phyloP scores from a whole-genome alignment of 1,140 invertebrate genomes.

The Bombus confusus region DNA sequence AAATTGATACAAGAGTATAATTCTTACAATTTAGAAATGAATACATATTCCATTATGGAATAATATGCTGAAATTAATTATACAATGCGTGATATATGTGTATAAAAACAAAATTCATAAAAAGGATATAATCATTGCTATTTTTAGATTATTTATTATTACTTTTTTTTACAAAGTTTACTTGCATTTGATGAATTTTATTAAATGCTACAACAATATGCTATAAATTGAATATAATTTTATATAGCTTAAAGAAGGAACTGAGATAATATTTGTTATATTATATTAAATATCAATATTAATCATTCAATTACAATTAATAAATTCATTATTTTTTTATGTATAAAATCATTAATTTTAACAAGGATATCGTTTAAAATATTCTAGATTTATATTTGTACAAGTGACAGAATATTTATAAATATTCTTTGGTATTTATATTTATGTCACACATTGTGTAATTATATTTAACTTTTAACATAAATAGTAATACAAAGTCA shows the following conservation, averaged over 20 bases:
- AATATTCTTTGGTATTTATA: background rate
- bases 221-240: background rate
- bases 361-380: background rate
- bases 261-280: background rate
- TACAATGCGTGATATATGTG: background rate
- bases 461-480: background rate
- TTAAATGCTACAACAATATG: too few relatives aligned
- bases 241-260: background rate
- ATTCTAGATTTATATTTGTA: background rate
- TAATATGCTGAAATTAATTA: background rate
- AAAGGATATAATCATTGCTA: background rate
- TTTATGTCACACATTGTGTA: background rate
- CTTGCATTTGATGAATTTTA: background rate
- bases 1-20: background rate
- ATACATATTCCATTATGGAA: background rate
- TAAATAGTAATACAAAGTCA: background rate
- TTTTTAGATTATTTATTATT: background rate
- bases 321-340: background rate
- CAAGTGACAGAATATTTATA: too few relatives aligned
- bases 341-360: background rate
- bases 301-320: too few relatives aligned
- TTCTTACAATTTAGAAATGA: background rate
- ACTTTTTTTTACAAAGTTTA: background rate
- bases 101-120: background rate
- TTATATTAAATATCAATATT: background rate